phyloP scores from a whole-genome alignment of 2,113 vertebrate genomes.

The Pristiophorus japonicus region DNA sequence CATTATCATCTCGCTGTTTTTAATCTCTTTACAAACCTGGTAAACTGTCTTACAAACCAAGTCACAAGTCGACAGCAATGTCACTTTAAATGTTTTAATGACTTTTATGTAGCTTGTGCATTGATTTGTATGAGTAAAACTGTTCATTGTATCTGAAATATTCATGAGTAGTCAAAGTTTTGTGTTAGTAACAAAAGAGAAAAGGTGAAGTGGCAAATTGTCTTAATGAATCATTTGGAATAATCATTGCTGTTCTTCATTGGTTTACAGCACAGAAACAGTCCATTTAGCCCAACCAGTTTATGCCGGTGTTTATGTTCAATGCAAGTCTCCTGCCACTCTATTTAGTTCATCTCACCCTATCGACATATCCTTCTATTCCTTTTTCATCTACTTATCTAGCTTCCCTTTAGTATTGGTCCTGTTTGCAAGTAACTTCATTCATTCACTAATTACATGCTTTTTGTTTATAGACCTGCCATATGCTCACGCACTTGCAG shows the following conservation, averaged over 20 bases:
- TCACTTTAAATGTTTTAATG: neutral
- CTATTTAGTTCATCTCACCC: no score
- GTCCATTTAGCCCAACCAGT: neutral
- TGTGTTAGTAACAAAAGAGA: neutral
- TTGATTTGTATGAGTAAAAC: neutral
- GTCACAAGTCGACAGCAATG: neutral
- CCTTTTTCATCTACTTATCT: neutral
- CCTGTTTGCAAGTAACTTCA: slow-evolving; percentile 35
- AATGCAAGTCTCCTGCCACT: neutral
- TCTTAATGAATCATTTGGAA: neutral
- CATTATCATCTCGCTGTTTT: neutral
- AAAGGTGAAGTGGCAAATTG: neutral
- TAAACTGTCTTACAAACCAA: neutral
- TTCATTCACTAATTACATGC: slow-evolving; percentile 39
- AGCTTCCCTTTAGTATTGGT: neutral
- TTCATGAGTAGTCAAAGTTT: neutral
- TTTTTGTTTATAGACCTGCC: slow-evolving; percentile 72
- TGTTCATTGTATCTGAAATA: neutral
- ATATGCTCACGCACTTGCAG: slow-evolving; percentile 85
- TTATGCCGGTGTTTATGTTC: neutral
- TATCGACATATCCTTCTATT: neutral
- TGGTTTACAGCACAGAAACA: neutral
- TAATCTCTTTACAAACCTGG: neutral
- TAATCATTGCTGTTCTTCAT: neutral
- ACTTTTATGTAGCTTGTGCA: neutral